Evolutionary conservation across 92 coral and sea anemone genomes (phyloP).

Genomic region (Scolanthus callimorphus): DNA sequence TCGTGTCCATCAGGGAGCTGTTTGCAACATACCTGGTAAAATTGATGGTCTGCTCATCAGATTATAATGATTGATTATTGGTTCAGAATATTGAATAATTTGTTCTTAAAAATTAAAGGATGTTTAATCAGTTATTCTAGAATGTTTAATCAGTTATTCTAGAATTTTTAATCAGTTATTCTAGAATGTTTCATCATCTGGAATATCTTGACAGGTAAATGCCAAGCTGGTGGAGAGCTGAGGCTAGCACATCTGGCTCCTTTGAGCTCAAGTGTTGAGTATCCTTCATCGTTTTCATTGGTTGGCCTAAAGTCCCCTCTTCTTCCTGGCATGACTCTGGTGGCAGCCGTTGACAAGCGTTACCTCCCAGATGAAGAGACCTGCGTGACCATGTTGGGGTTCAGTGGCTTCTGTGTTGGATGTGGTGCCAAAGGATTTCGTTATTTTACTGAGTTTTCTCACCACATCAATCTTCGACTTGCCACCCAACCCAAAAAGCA

Average conservation of each 20-base stretch:
- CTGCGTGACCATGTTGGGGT: constrained; percentile 85
- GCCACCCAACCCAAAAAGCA: constrained; percentile 99
- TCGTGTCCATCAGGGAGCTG: not conserved
- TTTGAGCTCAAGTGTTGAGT: constrained; percentile 47
- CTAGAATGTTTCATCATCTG: too few species aligned
- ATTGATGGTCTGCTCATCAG: too few species aligned
- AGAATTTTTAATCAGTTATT: too few species aligned
- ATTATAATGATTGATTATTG: too few species aligned
- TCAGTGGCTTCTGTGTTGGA: constrained; percentile 93
- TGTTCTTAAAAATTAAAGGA: too few species aligned
- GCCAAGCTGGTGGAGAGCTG: constrained; percentile 90
- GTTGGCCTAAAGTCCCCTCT: constrained; percentile 96
- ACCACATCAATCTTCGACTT: constrained; percentile 86
- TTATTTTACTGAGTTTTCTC: constrained; percentile 97
- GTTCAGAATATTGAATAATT: too few species aligned
- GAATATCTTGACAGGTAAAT: constrained; percentile 48
- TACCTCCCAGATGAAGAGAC: constrained; percentile 90
- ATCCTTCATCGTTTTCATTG: constrained; percentile 76
- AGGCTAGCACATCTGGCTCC: constrained; percentile 56
- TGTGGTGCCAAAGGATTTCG: constrained; percentile 96
- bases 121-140: too few species aligned
- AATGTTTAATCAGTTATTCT: too few species aligned
- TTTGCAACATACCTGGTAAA: constrained; percentile 26
- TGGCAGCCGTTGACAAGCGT: constrained; percentile 94
- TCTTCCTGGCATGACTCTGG: constrained; percentile 83